These are phyloP conservation scores for Battus philenor DNA, from an alignment of 1,140 invertebrate genomes.

Conservation along the genomic window DNA sequence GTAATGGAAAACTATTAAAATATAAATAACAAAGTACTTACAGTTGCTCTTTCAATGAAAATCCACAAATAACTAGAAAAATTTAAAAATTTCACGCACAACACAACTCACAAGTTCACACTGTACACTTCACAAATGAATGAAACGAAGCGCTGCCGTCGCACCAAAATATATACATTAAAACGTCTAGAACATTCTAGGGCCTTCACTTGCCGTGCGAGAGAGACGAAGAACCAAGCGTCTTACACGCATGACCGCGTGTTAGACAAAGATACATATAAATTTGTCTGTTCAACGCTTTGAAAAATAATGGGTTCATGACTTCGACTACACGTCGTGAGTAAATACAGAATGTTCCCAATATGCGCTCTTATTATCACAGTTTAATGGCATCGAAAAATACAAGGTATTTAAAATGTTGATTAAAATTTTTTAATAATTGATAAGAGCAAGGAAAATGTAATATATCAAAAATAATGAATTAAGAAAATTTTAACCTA, in stretches of 20 bases:
- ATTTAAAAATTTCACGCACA: conserved; percentile 50
- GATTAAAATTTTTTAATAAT: no score
- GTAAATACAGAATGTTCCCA: conserved; percentile 35
- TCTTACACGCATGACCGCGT: background rate
- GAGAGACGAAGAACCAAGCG: conserved; percentile 41
- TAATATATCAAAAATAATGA: no score
- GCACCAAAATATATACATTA: conserved; percentile 75
- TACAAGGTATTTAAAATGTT: no score
- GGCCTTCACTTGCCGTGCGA: conserved; percentile 57
- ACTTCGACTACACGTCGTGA: conserved; percentile 35
- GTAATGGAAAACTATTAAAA: conserved; percentile 19
- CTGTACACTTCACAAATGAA: conserved; percentile 64
- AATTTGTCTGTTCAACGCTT: conserved; percentile 47
- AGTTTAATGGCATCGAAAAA: no score
- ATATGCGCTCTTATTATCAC: conserved; percentile 6
- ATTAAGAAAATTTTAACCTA: no score
- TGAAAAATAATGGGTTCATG: conserved; percentile 31
- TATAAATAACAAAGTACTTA: conserved; percentile 34
- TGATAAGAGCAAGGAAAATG: no score
- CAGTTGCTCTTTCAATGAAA: conserved; percentile 33
- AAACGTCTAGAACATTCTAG: conserved; percentile 76
- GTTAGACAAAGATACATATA: conserved; percentile 67
- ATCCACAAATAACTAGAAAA: conserved; percentile 39
- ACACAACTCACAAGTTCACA: conserved; percentile 64
- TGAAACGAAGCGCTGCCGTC: conserved; percentile 67